Evolutionary conservation across 2,797 vertebrate species (phyloP).

Genomic region (Euthynnus affinis): DNA sequence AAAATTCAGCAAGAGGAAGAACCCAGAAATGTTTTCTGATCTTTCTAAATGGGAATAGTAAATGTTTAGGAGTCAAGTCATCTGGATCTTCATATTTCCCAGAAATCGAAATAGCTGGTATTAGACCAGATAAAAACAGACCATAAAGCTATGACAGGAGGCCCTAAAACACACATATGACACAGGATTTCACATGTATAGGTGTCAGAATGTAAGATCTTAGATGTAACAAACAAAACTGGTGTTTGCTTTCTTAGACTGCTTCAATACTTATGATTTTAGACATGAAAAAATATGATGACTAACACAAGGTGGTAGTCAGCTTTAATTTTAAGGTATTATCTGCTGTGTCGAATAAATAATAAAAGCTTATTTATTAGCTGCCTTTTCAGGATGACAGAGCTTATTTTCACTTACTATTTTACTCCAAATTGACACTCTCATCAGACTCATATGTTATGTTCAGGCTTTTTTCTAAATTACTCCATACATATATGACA

Average conservation of each 20-base stretch:
- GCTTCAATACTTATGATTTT: background rate
- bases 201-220: too few relatives aligned
- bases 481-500: too few relatives aligned
- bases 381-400: background rate
- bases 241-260: too few relatives aligned
- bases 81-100: background rate
- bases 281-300: background rate
- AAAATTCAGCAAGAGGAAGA: background rate
- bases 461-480: background rate
- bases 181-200: background rate
- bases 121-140: background rate
- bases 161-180: background rate
- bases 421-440: background rate
- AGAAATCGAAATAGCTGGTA: background rate
- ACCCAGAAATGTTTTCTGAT: background rate
- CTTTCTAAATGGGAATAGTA: background rate
- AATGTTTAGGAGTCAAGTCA: background rate
- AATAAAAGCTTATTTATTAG: background rate
- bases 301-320: background rate
- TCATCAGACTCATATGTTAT: background rate
- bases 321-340: background rate
- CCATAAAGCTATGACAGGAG: background rate
- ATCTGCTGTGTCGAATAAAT: background rate
- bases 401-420: background rate
- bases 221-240: background rate